Conservation (phyloP, 2,797 vertebrate species). For the Bovichtus variegatus region DNA sequence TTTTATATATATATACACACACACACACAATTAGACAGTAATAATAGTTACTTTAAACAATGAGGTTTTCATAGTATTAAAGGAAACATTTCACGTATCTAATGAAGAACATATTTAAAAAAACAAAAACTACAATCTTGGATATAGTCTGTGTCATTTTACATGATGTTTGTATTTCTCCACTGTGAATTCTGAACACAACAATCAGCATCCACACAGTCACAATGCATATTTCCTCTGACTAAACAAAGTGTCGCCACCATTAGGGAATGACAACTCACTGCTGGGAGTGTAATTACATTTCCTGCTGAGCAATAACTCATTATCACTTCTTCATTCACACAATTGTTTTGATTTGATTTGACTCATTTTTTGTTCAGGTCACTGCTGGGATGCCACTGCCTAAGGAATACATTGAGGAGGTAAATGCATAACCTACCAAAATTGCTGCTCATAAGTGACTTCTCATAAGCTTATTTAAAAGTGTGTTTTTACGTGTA, state of each 20-base stretch:
- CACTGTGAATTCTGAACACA: not conserved
- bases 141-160: too few relatives aligned
- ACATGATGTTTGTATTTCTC: not conserved
- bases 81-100: too few relatives aligned
- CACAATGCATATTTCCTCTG: not conserved
- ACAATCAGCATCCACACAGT: not conserved
- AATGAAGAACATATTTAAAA: too few relatives aligned
- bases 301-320: conserved; percentile 2
- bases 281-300: conserved; percentile 7
- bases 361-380: conserved; percentile 73
- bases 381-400: conserved; percentile 95
- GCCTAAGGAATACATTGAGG: conserved; percentile 92
- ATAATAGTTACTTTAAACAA: too few relatives aligned
- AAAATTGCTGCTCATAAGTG: not conserved
- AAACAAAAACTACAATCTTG: too few relatives aligned
- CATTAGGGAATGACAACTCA: not conserved
- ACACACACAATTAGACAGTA: too few relatives aligned
- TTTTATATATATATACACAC: too few relatives aligned
- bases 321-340: not conserved
- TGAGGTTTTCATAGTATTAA: too few relatives aligned
- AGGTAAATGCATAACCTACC: conserved; percentile 86
- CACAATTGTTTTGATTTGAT: not conserved
- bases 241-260: not conserved
- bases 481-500: conserved; percentile 3
- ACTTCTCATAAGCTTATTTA: not conserved